A percentile compares a stretch with the other conserved stretches of the same genome.
These are phyloP conservation scores for Fragum whitleyi DNA, from an alignment of 2,888 invertebrate species.

Conservation along the genomic window DNA sequence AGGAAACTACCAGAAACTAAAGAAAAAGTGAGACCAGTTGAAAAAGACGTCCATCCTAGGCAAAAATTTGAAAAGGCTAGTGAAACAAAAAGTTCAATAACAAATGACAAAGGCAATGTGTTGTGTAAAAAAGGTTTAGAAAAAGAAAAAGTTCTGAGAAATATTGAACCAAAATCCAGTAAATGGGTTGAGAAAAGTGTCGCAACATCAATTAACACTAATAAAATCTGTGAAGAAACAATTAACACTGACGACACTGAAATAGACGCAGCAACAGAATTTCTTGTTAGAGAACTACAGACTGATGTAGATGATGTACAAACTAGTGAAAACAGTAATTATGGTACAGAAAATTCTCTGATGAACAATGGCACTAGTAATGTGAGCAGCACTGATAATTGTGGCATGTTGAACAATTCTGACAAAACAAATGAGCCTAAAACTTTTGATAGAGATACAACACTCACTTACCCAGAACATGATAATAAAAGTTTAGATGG, in stretches of 20 bases:
- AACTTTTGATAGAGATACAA: background rate
- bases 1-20: no score
- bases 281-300: constrained; percentile 9
- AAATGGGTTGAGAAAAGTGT: background rate
- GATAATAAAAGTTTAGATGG: background rate
- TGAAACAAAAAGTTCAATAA: background rate
- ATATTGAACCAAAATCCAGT: background rate
- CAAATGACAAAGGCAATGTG: background rate
- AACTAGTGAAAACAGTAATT: background rate
- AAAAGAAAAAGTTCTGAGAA: background rate
- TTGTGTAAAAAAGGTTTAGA: no score
- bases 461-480: background rate
- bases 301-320: background rate
- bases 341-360: background rate
- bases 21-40: no score
- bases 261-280: constrained; percentile 6
- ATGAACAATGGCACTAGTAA: background rate
- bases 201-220: background rate
- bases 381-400: background rate
- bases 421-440: background rate
- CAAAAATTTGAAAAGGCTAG: background rate
- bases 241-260: background rate
- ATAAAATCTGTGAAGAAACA: background rate
- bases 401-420: background rate
- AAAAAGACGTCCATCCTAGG: no score